phyloP scores from a whole-genome alignment of 2,113 vertebrate species.

The Bungarus multicinctus region DNA sequence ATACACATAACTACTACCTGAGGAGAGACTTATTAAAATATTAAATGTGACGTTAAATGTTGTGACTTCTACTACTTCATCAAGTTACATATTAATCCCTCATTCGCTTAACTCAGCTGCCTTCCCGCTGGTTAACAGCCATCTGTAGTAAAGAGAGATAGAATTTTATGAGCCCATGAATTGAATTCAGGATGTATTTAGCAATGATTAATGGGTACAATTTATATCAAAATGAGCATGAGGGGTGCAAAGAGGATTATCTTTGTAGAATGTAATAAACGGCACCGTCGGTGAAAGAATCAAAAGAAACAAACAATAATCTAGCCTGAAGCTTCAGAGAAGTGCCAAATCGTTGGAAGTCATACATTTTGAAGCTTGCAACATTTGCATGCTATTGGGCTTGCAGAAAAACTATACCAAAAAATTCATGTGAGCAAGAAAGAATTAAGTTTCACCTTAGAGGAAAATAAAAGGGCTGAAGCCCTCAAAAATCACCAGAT shows the following conservation, averaged over 20 bases:
- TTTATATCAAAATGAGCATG: constrained; percentile 3
- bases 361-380: background rate
- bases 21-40: constrained; percentile 32
- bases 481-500: background rate
- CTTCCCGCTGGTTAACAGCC: constrained; percentile 19
- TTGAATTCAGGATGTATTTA: constrained; percentile 13
- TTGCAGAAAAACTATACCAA: background rate
- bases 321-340: background rate
- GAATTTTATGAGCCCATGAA: constrained; percentile 17
- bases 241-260: constrained; percentile 18
- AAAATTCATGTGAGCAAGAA: background rate
- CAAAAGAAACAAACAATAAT: background rate
- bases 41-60: constrained; percentile 30
- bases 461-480: background rate
- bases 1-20: background rate
- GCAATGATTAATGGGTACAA: constrained; percentile 24
- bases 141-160: constrained; percentile 17
- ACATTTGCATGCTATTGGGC: background rate
- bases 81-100: constrained; percentile 14
- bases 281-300: background rate
- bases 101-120: constrained; percentile 18
- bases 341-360: background rate
- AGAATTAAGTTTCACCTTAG: background rate
- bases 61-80: constrained; percentile 17
- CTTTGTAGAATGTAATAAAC: constrained; percentile 14